These are phyloP conservation scores for Saguinus imperator DNA, from an alignment of 2,113 vertebrate genomes.

Conservation along the genomic window DNA sequence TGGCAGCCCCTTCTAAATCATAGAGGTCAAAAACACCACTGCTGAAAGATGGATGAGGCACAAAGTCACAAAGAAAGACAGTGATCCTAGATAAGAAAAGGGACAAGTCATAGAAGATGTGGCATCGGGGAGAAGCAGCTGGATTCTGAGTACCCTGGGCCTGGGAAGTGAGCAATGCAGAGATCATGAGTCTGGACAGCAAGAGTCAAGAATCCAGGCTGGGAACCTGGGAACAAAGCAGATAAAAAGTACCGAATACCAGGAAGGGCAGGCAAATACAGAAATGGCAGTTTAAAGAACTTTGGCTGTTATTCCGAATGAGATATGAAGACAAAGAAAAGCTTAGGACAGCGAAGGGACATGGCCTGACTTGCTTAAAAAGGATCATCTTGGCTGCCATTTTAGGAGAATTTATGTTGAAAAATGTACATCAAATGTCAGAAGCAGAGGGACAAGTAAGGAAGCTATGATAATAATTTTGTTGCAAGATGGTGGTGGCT, in stretches of 20 bases:
- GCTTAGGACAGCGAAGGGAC: background rate
- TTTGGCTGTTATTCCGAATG: background rate
- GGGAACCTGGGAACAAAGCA: background rate
- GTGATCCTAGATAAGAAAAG: background rate
- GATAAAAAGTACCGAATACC: background rate
- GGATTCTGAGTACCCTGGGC: too few species aligned
- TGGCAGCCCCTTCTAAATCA: background rate
- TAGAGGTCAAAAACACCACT: background rate
- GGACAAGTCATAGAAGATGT: background rate
- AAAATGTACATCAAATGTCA: background rate
- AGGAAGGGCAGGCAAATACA: background rate
- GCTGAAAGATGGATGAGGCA: background rate
- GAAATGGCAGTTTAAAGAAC: background rate
- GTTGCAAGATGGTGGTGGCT: background rate
- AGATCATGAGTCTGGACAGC: background rate
- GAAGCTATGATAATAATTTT: background rate
- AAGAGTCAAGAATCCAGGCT: background rate
- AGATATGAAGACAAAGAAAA: background rate
- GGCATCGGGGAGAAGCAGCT: rapidly evolving
- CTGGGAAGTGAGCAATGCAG: background rate
- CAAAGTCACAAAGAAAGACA: background rate
- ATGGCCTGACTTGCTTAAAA: background rate
- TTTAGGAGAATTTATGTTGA: background rate
- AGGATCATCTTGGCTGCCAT: background rate
- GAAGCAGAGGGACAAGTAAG: background rate